phyloP scores from a whole-genome alignment of 2,888 invertebrate genomes.

The Ormyrus rosae region DNA sequence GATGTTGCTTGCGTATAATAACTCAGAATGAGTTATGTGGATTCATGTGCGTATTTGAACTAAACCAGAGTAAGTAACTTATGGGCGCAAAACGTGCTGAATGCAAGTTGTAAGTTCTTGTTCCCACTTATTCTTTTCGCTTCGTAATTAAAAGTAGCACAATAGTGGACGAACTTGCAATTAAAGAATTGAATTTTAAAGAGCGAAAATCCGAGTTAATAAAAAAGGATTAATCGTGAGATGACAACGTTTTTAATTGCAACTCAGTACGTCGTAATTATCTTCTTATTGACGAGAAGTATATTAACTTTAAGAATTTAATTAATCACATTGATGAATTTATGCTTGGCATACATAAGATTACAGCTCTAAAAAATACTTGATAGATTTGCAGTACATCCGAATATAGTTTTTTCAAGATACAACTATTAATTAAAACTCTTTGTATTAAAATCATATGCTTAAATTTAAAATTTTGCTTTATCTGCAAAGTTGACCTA shows the following conservation, averaged over 20 bases:
- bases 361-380: no score
- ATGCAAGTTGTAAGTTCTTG: background rate
- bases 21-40: constrained; percentile 26
- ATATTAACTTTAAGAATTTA: background rate
- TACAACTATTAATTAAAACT: background rate
- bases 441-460: background rate
- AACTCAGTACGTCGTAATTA: background rate
- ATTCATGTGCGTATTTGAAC: background rate
- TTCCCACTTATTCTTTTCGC: background rate
- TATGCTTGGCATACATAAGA: background rate
- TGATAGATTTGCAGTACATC: no score
- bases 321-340: background rate
- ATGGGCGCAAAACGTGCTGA: background rate
- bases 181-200: no score
- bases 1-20: background rate
- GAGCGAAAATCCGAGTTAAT: no score
- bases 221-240: background rate
- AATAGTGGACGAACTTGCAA: no score
- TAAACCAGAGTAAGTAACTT: constrained; percentile 25
- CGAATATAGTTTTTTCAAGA: background rate
- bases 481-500: constrained; percentile 3
- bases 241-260: background rate
- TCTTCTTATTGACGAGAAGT: no score
- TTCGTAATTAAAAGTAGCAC: background rate
- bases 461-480: background rate